Evolutionary conservation across 2,797 vertebrate genomes (phyloP), one percentile per base, ranked within the genome.

Genomic region (Takifugu rubripes): DNA sequence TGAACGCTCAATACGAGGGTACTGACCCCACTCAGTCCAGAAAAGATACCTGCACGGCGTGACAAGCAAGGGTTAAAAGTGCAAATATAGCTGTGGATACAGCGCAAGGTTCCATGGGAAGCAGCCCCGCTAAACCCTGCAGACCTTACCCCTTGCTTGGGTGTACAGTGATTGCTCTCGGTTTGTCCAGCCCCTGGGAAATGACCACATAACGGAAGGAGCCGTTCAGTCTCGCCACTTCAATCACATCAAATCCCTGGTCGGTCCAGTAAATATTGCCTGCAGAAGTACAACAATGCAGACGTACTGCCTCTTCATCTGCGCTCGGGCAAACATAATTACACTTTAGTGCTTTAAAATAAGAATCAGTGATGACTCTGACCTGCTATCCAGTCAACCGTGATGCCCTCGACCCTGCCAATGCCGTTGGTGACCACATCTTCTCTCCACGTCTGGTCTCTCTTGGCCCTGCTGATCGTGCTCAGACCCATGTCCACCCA

Each of bases 201-300:
- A 99, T 95, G 71, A 99, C 96, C 54, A 99, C 96, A 0, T 98
- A 98, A 66, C 96, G 95, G 90, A 98, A 99, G 26, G 96, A 98
- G 24, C 96, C 96, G 0, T 99, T 98, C 56, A 99, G 91, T 70
- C 96, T 87, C 63, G 96, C 95, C 16, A 99, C 96, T 79, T 98
- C 96, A 0, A 99, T 99, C 57, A 99, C 96, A 0, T 99, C 96
- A 1, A 99, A 99, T 57, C 96, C 96, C 82, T 99, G 96, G 75
- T 99, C 96, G 0, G 96, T 99, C 96, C 96, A 99, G 85, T 99
- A 99, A 84, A 99, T 99, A 80, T 99, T 99, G 66, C 96, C 96
- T 99, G 72, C 36, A 44, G 66, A 72, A 54, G 27, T 49, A 64
- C 3, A 15, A 64, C 3, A 15, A 49, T 27, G 21, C 5, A 59